Evolutionary conservation across 2,797 vertebrate species (phyloP), one percentile per base, ranked within the genome.

Genomic region (Gastrophryne carolinensis): DNA sequence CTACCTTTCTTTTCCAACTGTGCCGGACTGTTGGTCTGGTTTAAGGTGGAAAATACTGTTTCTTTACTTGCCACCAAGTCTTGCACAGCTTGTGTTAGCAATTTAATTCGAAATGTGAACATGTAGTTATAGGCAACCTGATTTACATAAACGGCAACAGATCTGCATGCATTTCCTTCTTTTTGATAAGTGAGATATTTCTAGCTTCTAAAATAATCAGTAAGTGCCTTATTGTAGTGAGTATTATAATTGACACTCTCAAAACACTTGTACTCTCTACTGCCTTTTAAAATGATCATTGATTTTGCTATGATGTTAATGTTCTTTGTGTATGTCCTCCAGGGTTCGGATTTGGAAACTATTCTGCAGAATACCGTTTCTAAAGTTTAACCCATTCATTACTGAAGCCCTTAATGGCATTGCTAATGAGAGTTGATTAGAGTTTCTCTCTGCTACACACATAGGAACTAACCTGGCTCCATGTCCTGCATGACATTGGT

Each of bases 291-390:
- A 56, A 17, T 73, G 34, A 44, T 73, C 24, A 73, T 73, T 64
- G 60, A 73, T 54, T 64, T 64, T 73, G 71, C 32, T 56, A 19
- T 19, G 41, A 54, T 62, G 34, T 17, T 73, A 64, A 73, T 73
- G 70, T 54, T 62, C 44, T 23, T 53, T 15, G 29, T 72, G 30
- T 13, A 30, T 53, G 23, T 63, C 32, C 57, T 37, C 23, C 12
- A 54, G 60, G 71, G 21, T 50, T 54, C 24, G 37, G 37, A 17
- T 34, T 30, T 73, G 44, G 57, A 63, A 62, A 37, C 8, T 23
- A 53, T 64, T 73, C 60, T 50, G 64, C 44, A 44, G 54, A 29
- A 44, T 19, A 19, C 7, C 3, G 32, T 44, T 32, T 53, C n/a
- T 62, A 34, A 21, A 27, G 37, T 21, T 72, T 73, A 64, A 64